A percentile compares a stretch with the other conserved stretches of the same genome.
phyloP scores from a whole-genome alignment of 2,888 invertebrate species.

The Hyposoter dolosus region DNA sequence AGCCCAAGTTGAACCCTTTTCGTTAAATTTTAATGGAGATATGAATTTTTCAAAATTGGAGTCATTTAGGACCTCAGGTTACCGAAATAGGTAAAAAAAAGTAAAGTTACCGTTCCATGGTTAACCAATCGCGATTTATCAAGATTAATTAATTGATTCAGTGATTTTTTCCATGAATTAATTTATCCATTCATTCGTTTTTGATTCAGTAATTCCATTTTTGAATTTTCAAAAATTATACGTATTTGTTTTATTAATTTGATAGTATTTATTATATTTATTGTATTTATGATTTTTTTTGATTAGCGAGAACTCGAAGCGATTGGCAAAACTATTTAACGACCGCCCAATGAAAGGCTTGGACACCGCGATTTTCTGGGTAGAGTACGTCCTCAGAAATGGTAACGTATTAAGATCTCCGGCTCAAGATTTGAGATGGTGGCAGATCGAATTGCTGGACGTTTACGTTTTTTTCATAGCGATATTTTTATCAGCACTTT shows the following conservation, averaged over 20 bases:
- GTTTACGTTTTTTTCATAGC: constrained; percentile 72
- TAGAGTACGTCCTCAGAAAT: constrained; percentile 74
- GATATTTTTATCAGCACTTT: constrained; percentile 42
- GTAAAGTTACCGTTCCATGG: no score
- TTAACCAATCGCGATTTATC: no score
- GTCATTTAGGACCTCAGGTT: no score
- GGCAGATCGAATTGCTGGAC: constrained; percentile 77
- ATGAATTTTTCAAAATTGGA: no score
- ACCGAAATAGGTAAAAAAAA: no score
- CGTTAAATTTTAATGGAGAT: no score
- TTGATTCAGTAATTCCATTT: no score
- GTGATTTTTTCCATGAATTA: neutral
- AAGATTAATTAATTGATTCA: no score
- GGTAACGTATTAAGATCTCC: constrained; percentile 77
- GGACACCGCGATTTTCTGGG: constrained; percentile 75
- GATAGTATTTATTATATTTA: neutral
- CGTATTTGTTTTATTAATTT: no score
- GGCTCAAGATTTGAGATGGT: constrained; percentile 76
- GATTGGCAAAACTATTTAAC: constrained; percentile 66
- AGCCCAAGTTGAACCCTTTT: no score
- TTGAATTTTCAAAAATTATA: no score
- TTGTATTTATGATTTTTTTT: neutral
- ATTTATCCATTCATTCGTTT: neutral
- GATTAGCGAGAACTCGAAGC: constrained; percentile 70
- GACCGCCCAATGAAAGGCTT: constrained; percentile 74